Evolutionary conservation across 1,140 invertebrate species (phyloP), one percentile per base, ranked within the genome.

Genomic region (Lordiphosa collinella): DNA sequence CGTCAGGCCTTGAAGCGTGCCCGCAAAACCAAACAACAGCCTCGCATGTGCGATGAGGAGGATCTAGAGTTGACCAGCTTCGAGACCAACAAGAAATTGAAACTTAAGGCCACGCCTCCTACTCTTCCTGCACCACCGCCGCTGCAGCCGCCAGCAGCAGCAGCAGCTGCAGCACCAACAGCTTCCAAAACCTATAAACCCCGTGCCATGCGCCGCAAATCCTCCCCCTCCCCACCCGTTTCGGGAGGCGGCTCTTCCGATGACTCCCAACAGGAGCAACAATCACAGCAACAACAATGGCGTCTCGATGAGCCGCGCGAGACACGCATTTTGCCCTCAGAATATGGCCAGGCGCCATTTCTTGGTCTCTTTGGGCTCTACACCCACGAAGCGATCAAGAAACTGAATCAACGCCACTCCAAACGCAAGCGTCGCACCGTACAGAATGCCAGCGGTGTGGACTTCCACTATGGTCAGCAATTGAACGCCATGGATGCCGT

Each of bases 391-490:
- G 57, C 75, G 36, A 31, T 73, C 4, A 80, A 76, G 22, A 86
- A 89, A 38, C 52, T 89, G 16, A 79, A 70, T 40, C 80, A 85
- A 36, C 66, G 86, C 0, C 71, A 88, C 32, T 88, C 88, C n/a
- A 85, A 89, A 43, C 66, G 88, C 10, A 87, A 85, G 53, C 84
- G 86, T 9, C 84, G 88, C 13, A 85, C 72, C 11, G 85, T 89
- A 2, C 73, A 86, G 22, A 89, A 76, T 32, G 87, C 82, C 6
- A 87, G 86, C 31, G 70, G 79, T 7, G 63, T 69, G 11, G 88
- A 85, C 44, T 89, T 80, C 53, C 88, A 88, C 38, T 89, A 89
- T 48, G 88, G 88, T n/a, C 86, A 86, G 16, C 69, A 82, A 46
- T 3, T 84, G 29, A 50, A 53, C 10, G 50, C 58, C 35, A 57